phyloP scores from a whole-genome alignment of 2,113 vertebrate species.

The Sander vitreus region DNA sequence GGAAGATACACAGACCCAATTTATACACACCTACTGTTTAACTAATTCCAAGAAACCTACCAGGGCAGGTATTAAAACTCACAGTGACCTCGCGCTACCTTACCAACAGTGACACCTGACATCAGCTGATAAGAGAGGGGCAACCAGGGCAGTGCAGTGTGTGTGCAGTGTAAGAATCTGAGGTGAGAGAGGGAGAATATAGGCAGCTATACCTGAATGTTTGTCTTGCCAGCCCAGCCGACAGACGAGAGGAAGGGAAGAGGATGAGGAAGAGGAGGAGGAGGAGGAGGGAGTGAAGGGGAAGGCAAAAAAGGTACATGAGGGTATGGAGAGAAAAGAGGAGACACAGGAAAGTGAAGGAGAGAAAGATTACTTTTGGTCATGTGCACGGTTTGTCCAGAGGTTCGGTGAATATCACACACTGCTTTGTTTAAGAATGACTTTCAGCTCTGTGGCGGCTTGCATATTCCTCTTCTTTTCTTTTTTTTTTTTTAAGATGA shows the following conservation, averaged over 20 bases:
- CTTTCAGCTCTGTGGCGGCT: neutral
- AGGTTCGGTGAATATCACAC: slow-evolving; percentile 17
- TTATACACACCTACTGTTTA: neutral
- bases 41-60: neutral
- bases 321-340: slow-evolving; percentile 65
- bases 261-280: slow-evolving; percentile 44
- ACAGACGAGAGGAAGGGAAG: slow-evolving; percentile 70
- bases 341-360: slow-evolving; percentile 76
- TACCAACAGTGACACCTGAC: neutral
- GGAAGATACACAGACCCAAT: neutral
- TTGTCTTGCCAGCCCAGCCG: slow-evolving; percentile 81
- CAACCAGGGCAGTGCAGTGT: slow-evolving; percentile 45
- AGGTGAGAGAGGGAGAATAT: slow-evolving; percentile 78
- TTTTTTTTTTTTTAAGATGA: neutral
- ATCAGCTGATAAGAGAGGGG: slow-evolving; percentile 56
- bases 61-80: neutral
- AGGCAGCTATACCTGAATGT: slow-evolving; percentile 82
- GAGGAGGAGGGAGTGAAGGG: slow-evolving; percentile 57
- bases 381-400: slow-evolving; percentile 57
- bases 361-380: slow-evolving; percentile 83
- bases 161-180: slow-evolving; percentile 67
- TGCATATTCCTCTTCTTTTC: neutral
- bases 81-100: neutral
- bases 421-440: neutral
- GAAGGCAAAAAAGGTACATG: slow-evolving; percentile 60